Conservation (phyloP, 2,113 vertebrate genomes). For the Penelope pileata region DNA sequence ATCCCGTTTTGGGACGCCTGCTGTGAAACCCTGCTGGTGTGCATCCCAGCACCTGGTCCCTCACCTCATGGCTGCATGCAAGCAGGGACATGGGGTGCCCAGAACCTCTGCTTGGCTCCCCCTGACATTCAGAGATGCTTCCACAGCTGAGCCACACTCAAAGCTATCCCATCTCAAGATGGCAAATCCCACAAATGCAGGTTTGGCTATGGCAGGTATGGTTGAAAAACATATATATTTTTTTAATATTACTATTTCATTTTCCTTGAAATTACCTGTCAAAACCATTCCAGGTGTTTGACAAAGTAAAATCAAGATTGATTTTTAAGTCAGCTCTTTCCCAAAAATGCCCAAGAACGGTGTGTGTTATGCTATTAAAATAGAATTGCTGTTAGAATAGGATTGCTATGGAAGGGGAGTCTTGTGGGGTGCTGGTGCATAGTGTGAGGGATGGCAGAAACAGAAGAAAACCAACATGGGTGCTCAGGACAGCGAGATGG, state of each 20-base stretch:
- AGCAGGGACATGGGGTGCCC: rapidly evolving
- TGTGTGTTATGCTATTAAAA: background rate
- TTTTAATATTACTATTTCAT: background rate
- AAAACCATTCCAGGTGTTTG: background rate
- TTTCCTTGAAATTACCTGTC: background rate
- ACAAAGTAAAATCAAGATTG: background rate
- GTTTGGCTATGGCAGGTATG: too few species aligned
- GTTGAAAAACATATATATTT: too few species aligned
- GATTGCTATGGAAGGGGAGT: background rate
- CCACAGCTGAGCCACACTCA: too few species aligned
- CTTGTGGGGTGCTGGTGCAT: background rate
- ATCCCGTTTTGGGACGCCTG: background rate
- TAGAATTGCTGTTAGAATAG: background rate
- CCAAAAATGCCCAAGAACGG: rapidly evolving
- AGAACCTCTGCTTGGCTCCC: too few species aligned
- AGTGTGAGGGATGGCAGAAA: background rate
- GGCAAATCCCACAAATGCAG: background rate
- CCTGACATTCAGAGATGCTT: background rate
- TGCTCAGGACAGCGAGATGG: background rate
- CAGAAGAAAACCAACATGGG: background rate
- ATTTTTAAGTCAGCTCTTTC: background rate
- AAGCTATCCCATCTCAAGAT: rapidly evolving
- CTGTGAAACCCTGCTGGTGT: background rate
- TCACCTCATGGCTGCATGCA: too few species aligned
- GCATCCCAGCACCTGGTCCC: background rate